Percentiles rank a stretch among this genome's conserved stretches.
Evolutionary conservation across 2,888 invertebrate species (phyloP).

Genomic region (Artemia sinica): DNA sequence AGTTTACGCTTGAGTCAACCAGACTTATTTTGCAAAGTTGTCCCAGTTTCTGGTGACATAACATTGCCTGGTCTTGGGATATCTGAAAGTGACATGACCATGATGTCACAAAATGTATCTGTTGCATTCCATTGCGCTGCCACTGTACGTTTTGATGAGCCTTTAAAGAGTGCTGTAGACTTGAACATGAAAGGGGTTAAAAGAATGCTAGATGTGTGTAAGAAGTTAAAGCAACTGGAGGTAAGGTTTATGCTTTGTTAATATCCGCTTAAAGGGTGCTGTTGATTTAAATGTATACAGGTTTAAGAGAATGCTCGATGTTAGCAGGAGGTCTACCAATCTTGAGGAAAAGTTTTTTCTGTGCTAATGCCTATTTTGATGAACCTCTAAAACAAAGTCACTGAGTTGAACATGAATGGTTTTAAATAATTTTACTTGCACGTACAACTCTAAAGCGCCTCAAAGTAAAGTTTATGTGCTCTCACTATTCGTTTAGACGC

Average conservation of each 20-base stretch:
- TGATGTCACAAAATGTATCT: slow-evolving; percentile 32
- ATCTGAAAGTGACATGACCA: slow-evolving; percentile 29
- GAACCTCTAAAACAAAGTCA: too few relatives aligned
- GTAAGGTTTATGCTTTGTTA: slow-evolving; percentile 26
- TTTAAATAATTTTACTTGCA: too few relatives aligned
- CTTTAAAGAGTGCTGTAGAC: slow-evolving; percentile 36
- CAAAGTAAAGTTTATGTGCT: slow-evolving; percentile 30
- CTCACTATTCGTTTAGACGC: slow-evolving; percentile 41
- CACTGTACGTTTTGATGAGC: slow-evolving; percentile 40
- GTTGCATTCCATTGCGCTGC: slow-evolving; percentile 42
- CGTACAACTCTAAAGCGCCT: too few relatives aligned
- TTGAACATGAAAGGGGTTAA: slow-evolving; percentile 39
- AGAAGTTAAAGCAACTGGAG: slow-evolving; percentile 34
- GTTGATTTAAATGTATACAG: too few relatives aligned
- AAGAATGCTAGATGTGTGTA: slow-evolving; percentile 36
- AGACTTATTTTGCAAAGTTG: slow-evolving; percentile 30
- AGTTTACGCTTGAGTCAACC: slow-evolving; percentile 27
- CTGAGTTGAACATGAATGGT: too few relatives aligned
- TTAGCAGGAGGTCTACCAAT: too few relatives aligned
- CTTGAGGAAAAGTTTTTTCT: too few relatives aligned
- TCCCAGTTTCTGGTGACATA: slow-evolving; percentile 31
- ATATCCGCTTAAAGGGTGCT: background rate
- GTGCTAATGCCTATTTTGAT: too few relatives aligned
- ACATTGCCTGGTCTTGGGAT: slow-evolving; percentile 27
- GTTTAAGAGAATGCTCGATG: too few relatives aligned